Conservation (phyloP, 2,888 invertebrate species). For the Leucozona laternaria region DNA sequence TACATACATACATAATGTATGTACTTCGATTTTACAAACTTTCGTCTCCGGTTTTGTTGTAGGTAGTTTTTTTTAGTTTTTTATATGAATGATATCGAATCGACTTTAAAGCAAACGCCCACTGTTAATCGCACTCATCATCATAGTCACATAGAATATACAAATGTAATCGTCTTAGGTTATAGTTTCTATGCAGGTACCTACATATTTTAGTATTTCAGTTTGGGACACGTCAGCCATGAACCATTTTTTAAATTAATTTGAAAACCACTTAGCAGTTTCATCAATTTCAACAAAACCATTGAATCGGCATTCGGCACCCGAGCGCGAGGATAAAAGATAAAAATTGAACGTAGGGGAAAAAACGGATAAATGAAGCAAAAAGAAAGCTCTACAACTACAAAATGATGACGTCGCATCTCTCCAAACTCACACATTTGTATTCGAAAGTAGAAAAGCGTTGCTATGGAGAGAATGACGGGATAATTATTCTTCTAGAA, state of each 20-base stretch:
- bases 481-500: conserved; percentile 60
- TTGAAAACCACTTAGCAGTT: neutral
- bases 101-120: conserved; percentile 2
- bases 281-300: neutral
- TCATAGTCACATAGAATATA: neutral
- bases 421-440: conserved; percentile 31
- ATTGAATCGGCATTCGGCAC: neutral
- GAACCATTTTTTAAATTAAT: neutral
- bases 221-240: conserved; percentile 3
- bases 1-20: too few relatives aligned
- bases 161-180: neutral
- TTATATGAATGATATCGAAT: neutral
- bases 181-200: neutral
- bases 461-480: conserved; percentile 50
- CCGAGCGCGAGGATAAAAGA: neutral
- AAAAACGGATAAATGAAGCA: conserved; percentile 9
- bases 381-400: conserved; percentile 56
- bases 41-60: neutral
- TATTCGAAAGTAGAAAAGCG: conserved; percentile 21
- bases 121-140: neutral
- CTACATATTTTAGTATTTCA: neutral
- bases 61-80: neutral
- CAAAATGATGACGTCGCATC: conserved; percentile 67
- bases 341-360: neutral
- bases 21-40: neutral